Evolutionary conservation across 2,113 vertebrate species (phyloP).

Genomic region (Calcarius ornatus): DNA sequence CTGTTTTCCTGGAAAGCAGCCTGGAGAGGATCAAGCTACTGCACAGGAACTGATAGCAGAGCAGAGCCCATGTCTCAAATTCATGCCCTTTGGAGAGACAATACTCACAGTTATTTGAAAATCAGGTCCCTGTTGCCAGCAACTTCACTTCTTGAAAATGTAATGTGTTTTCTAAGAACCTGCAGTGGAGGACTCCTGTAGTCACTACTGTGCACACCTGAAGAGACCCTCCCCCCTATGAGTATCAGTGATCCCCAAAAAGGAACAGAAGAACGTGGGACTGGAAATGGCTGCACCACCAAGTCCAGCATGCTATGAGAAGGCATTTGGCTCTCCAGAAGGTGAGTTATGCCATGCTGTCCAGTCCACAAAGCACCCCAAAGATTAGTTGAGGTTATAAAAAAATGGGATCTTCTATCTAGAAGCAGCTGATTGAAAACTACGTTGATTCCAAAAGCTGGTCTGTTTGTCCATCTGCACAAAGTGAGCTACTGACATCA

Average conservation of each 20-base stretch:
- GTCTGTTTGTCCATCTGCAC: not conserved
- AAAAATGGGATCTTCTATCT: not conserved
- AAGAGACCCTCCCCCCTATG: not conserved
- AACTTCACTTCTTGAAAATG: not conserved
- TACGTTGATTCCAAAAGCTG: not conserved
- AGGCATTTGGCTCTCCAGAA: not conserved
- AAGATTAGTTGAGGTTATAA: not conserved
- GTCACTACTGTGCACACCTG: not conserved
- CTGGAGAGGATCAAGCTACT: not conserved
- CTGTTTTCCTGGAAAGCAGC: not conserved
- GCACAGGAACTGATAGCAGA: not conserved
- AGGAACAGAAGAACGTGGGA: fast-evolving
- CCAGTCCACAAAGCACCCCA: not conserved
- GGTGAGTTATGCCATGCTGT: not conserved
- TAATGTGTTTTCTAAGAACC: not conserved
- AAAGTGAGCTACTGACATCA: not conserved
- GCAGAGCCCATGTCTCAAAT: not conserved
- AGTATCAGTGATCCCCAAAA: not conserved
- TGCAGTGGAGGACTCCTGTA: not conserved
- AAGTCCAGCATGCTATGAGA: not conserved
- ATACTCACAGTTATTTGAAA: not conserved
- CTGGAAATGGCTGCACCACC: not conserved
- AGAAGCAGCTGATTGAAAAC: not conserved
- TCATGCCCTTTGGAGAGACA: not conserved
- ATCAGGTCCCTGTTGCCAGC: not conserved